These are phyloP conservation scores for Eulithis testata DNA, from an alignment of 2,888 invertebrate species.

Conservation along the genomic window DNA sequence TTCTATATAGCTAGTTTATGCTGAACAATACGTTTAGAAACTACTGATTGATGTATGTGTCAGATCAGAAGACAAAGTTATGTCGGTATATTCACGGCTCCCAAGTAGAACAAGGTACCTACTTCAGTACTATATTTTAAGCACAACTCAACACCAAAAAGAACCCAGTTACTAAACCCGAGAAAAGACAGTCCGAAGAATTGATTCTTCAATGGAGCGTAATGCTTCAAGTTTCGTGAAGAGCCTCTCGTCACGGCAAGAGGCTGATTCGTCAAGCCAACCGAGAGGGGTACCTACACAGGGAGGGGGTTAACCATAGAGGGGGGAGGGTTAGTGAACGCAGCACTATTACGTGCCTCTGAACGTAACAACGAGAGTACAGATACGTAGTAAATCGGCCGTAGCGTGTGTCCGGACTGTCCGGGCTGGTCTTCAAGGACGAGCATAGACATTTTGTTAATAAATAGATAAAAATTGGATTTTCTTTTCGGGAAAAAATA, in stretches of 20 bases:
- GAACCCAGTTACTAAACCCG: conserved; percentile 10
- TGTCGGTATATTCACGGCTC: no score
- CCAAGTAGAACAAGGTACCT: no score
- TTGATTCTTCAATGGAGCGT: conserved; percentile 56
- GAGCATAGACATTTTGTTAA: conserved; percentile 1
- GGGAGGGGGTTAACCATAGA: conserved; percentile 21
- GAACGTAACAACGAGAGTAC: conserved; percentile 69
- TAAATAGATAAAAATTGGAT: background rate
- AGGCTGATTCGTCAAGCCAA: conserved; percentile 67
- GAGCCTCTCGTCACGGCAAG: conserved; percentile 62
- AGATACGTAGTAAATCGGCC: conserved; percentile 71
- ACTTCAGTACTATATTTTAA: background rate
- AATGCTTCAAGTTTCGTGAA: conserved; percentile 54
- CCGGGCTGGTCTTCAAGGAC: conserved; percentile 50
- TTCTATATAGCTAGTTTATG: no score
- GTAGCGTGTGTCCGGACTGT: conserved; percentile 56
- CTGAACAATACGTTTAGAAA: no score
- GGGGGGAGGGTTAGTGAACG: conserved; percentile 59
- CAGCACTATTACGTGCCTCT: conserved; percentile 67
- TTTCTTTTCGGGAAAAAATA: no score
- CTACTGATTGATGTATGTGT: no score
- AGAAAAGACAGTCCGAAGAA: conserved; percentile 43
- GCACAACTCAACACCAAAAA: conserved; percentile 22
- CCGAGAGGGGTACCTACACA: conserved; percentile 16
- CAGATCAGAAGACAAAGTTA: no score